These are phyloP conservation scores for Macrostomum lignano DNA, from an alignment of 1,140 invertebrate genomes.

Conservation along the genomic window DNA sequence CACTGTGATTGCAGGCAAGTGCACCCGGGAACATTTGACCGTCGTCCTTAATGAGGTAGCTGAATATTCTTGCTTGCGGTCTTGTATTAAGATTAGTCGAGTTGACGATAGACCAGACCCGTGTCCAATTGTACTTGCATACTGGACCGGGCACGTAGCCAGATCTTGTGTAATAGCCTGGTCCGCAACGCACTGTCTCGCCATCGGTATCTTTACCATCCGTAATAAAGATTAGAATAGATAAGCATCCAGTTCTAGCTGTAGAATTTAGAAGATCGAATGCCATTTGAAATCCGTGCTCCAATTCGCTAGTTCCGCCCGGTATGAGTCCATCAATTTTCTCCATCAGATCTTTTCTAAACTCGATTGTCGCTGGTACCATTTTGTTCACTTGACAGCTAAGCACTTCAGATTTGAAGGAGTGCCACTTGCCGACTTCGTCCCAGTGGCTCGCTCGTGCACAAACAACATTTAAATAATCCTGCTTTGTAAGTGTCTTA, in stretches of 20 bases:
- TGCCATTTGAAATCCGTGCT: conserved; percentile 24
- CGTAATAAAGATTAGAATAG: conserved; percentile 26
- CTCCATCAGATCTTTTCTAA: conserved; percentile 27
- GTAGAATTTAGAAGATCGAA: conserved; percentile 21
- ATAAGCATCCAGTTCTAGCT: conserved; percentile 25
- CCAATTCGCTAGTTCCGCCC: conserved; percentile 26
- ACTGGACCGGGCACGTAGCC: conserved; percentile 30
- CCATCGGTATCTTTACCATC: conserved; percentile 28
- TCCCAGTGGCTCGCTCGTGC: conserved; percentile 28
- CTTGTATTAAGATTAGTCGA: neutral
- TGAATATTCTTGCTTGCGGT: conserved; percentile 25
- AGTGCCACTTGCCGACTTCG: conserved; percentile 19
- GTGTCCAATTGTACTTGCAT: conserved; percentile 27
- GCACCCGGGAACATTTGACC: conserved; percentile 26
- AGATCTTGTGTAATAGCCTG: conserved; percentile 28
- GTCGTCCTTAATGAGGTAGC: conserved; percentile 27
- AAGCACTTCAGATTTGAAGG: conserved; percentile 18
- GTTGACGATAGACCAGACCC: conserved; percentile 20
- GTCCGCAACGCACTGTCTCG: conserved; percentile 28
- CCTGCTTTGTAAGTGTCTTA: conserved; percentile 27
- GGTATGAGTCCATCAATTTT: conserved; percentile 23
- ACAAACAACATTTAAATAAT: conserved; percentile 29
- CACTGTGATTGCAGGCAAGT: conserved; percentile 21
- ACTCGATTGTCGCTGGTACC: conserved; percentile 26
- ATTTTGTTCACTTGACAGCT: conserved; percentile 23